Evolutionary conservation across 2,888 invertebrate species (phyloP).

Genomic region (Thelaira solivaga): DNA sequence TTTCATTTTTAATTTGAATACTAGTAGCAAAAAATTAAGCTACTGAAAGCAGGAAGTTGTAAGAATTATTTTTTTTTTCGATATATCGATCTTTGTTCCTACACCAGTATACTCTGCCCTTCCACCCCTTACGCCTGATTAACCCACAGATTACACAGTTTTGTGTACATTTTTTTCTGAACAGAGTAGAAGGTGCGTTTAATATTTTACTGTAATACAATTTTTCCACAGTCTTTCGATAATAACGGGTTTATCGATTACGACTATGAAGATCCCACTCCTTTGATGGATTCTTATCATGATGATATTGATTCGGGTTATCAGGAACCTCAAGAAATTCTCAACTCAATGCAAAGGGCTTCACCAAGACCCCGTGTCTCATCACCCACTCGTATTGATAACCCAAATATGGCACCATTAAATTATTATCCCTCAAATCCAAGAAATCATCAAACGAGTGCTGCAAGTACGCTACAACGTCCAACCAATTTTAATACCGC

Average conservation of each 20-base stretch:
- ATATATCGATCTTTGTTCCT: too few relatives aligned
- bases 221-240: slow-evolving; percentile 79
- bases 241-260: slow-evolving; percentile 89
- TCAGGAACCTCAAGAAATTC: slow-evolving; percentile 77
- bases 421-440: slow-evolving; percentile 81
- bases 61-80: too few relatives aligned
- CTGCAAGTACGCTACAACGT: slow-evolving; percentile 59
- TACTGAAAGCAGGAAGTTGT: too few relatives aligned
- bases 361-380: slow-evolving; percentile 83
- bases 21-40: too few relatives aligned
- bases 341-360: slow-evolving; percentile 73
- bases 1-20: too few relatives aligned
- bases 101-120: too few relatives aligned
- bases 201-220: background rate
- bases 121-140: too few relatives aligned
- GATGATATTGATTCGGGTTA: slow-evolving; percentile 80
- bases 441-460: slow-evolving; percentile 69
- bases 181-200: too few relatives aligned
- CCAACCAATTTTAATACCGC: slow-evolving; percentile 64
- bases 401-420: slow-evolving; percentile 86
- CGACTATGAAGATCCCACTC: slow-evolving; percentile 88
- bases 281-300: slow-evolving; percentile 85
- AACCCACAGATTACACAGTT: too few relatives aligned
- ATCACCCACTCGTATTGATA: slow-evolving; percentile 88
- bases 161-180: too few relatives aligned